These are phyloP conservation scores for Tenualosa ilisha DNA, from an alignment of 2,797 vertebrate species.

Conservation along the genomic window DNA sequence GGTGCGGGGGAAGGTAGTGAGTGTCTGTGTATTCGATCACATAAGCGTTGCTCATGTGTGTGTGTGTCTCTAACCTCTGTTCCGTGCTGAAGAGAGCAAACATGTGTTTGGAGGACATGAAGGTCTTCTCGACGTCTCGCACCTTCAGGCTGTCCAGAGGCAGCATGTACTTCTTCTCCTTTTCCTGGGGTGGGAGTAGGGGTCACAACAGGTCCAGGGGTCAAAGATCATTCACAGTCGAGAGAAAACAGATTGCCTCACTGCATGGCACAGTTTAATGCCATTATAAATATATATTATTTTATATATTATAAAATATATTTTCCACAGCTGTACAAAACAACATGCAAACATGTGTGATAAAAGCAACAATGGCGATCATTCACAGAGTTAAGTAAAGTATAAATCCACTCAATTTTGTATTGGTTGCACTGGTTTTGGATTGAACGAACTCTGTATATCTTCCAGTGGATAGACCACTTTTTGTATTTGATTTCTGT, in stretches of 20 bases:
- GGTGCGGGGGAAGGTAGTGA: neutral
- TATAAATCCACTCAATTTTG: neutral
- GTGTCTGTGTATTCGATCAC: slow-evolving; percentile 4
- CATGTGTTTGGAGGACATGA: slow-evolving; percentile 83
- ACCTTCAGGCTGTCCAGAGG: slow-evolving; percentile 86
- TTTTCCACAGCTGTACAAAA: neutral
- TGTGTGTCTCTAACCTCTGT: slow-evolving; percentile 65
- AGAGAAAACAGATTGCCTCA: neutral
- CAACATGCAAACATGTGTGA: neutral
- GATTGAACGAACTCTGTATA: neutral
- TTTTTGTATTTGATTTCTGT: neutral
- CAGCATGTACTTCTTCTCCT: slow-evolving; percentile 89
- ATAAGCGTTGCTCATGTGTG: neutral
- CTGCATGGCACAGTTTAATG: neutral
- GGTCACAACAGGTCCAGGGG: slow-evolving; percentile 25
- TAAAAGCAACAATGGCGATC: neutral
- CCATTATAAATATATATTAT: too few species aligned
- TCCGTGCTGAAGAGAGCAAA: slow-evolving; percentile 93
- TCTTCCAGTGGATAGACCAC: neutral
- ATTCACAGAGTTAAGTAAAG: neutral
- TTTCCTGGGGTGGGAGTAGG: slow-evolving; percentile 73
- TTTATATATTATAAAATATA: neutral
- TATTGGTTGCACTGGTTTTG: neutral
- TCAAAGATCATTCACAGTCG: slow-evolving; percentile 13
- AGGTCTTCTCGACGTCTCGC: slow-evolving; percentile 83